These are phyloP conservation scores for Anseranas semipalmata DNA, from an alignment of 2,113 vertebrate genomes.

Conservation along the genomic window DNA sequence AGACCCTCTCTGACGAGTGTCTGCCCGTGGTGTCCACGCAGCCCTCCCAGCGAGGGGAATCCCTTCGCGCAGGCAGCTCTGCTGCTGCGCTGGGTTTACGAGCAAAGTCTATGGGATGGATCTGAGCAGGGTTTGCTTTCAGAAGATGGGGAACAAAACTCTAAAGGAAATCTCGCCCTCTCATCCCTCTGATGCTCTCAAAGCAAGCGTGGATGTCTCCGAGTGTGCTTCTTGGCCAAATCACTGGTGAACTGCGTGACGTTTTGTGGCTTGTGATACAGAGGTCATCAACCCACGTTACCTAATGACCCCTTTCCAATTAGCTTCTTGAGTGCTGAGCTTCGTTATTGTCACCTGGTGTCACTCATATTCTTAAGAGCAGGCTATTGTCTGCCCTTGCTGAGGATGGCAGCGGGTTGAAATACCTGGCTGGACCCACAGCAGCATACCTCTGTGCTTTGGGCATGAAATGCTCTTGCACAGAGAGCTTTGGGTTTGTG, in stretches of 20 bases:
- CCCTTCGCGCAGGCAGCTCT: not conserved
- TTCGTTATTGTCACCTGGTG: not conserved
- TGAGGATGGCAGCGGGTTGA: not conserved
- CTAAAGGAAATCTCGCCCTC: not conserved
- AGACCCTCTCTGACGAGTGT: not conserved
- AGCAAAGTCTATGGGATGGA: accelerated
- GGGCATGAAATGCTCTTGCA: not conserved
- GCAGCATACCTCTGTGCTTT: not conserved
- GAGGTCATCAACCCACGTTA: not conserved
- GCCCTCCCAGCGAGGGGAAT: not conserved
- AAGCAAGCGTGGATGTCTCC: not conserved
- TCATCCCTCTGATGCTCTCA: not conserved
- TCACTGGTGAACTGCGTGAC: not conserved
- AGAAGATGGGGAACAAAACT: not conserved
- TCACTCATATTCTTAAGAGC: not conserved
- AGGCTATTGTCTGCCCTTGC: not conserved
- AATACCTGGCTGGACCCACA: not conserved
- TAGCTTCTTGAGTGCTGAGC: not conserved
- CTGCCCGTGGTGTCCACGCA: not conserved
- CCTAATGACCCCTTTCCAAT: not conserved
- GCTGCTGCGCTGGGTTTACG: not conserved
- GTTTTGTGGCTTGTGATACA: not conserved
- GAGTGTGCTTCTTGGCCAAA: not conserved
- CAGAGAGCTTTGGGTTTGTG: not conserved
- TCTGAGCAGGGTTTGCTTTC: not conserved